Base-by-base conservation (phyloP, 2,113 vertebrate species). In the Psammodynastes pulverulentus region DNA sequence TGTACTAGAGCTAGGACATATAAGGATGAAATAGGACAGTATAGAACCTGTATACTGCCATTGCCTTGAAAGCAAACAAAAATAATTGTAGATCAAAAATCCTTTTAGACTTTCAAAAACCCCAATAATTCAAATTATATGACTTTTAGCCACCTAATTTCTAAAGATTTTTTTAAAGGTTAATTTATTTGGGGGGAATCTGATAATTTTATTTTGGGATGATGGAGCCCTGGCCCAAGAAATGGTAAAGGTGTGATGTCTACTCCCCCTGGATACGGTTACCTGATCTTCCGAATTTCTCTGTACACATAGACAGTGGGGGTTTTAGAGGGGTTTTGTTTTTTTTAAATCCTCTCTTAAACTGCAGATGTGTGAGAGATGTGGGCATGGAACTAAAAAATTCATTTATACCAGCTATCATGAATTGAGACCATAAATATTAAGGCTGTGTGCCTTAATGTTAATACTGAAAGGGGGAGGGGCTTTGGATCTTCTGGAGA, bases 351-450 rank as follows among this genome's bases (percentile, higher is more conserved):
- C 23, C 34, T 84, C n/a, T 17, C 51, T 52, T 91, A 34, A 58
- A 6, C 9, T 91, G 26, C 52, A 49, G 4, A 1, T 46, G 43
- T 58, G 29, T 4, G 53, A 51, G 90, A 29, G 12, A 24, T 0
- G 4, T 29, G 84, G 7, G 1, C 45, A 43, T 48, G n/a, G 43
- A 46, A 46, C 45, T 26, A 48, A 26, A 86, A 46, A 12, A 10
- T 3, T 39, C 15, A 49, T 49, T 49, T 48, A 29, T 92, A 88
- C 62, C 1, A 52, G 48, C 92, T 93, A 24, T 84, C 91, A 1
- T 92, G 34, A 54, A 93, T 84, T 93, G 89, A 92, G 56, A 13
- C 79, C 51, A 54, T 48, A 89, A 46, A 84, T 84, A n/a, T 84
- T 29, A 48, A 29, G 19, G 15, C 67, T 72, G 67, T 39, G 58